These are phyloP conservation scores for Rhopalosiphum maidis DNA, from an alignment of 1,140 invertebrate genomes.

Conservation along the genomic window DNA sequence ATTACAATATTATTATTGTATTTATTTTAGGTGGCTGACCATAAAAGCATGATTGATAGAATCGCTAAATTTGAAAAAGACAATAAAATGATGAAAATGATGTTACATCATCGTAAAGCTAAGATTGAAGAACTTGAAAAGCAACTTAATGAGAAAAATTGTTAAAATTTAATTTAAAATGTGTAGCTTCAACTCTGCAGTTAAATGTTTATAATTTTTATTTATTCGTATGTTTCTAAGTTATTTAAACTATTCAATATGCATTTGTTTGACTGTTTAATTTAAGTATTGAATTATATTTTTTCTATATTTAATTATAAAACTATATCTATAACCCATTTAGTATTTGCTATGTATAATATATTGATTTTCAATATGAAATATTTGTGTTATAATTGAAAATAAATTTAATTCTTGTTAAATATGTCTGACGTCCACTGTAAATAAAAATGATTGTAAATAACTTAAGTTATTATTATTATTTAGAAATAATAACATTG, in stretches of 20 bases:
- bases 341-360: not conserved
- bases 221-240: not conserved
- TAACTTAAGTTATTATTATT: not conserved
- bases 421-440: not conserved
- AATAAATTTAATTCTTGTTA: not conserved
- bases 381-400: not conserved
- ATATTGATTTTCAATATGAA: not conserved
- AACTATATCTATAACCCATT: not conserved
- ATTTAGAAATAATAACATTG: not conserved
- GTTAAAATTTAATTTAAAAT: not conserved
- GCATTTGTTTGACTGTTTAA: not conserved
- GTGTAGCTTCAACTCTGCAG: not conserved
- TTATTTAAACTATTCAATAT: not conserved
- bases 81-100: slow-evolving; percentile 42
- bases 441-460: not conserved
- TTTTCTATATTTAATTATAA: not conserved
- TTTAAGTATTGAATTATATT: not conserved
- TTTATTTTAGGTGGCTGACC: slow-evolving; percentile 33
- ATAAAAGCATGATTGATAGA: slow-evolving; percentile 27
- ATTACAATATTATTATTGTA: not conserved
- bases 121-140: slow-evolving; percentile 55
- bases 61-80: slow-evolving; percentile 44
- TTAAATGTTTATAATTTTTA: slow-evolving; percentile 6
- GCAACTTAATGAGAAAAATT: not conserved
- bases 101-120: slow-evolving; percentile 44